Conservation (phyloP, 2,888 invertebrate genomes). For the Colostygia pectinataria region DNA sequence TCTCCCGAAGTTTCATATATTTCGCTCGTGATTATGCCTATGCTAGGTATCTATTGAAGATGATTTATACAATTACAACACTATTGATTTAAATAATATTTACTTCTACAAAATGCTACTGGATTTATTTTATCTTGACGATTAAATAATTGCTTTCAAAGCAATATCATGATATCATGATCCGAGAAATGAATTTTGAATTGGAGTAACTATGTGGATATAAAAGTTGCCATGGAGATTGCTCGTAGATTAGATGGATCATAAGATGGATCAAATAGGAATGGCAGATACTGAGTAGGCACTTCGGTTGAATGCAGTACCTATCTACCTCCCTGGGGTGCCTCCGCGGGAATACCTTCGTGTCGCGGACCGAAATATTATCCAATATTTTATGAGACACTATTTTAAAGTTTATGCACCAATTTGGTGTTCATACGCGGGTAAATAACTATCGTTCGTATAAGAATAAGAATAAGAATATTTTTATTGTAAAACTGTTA, state of each 20-base stretch:
- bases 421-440: not conserved
- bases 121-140: too few relatives aligned
- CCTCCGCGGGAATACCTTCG: constrained; percentile 25
- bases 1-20: not conserved
- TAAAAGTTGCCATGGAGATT: not conserved
- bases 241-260: not conserved
- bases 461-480: too few relatives aligned
- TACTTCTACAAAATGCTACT: too few relatives aligned
- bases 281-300: not conserved
- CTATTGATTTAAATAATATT: too few relatives aligned
- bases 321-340: constrained; percentile 7
- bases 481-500: too few relatives aligned
- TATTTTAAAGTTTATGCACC: constrained; percentile 44
- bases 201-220: not conserved
- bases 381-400: constrained; percentile 40
- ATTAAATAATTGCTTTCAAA: too few relatives aligned
- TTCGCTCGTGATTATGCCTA: too few relatives aligned
- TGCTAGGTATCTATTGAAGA: too few relatives aligned
- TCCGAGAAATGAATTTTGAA: too few relatives aligned
- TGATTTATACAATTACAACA: too few relatives aligned
- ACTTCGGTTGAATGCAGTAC: constrained; percentile 16
- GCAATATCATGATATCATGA: too few relatives aligned
- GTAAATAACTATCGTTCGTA: too few relatives aligned
- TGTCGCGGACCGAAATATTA: constrained; percentile 44
- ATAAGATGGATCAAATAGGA: not conserved